Conservation (phyloP, 2,888 invertebrate genomes). For the Tachystola acroxantha region DNA sequence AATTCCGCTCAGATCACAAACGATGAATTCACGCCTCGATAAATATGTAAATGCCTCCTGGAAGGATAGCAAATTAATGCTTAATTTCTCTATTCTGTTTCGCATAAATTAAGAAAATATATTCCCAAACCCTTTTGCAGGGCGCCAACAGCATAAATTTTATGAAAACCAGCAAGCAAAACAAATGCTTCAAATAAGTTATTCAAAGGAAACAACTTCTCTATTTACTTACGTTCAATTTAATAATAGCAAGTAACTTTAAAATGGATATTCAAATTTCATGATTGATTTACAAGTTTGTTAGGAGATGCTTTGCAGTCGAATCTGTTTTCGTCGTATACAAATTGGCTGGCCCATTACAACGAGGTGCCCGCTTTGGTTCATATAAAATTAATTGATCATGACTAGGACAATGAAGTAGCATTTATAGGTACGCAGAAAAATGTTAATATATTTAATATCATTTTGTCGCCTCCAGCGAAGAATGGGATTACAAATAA, state of each 20-base stretch:
- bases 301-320: conserved; percentile 13
- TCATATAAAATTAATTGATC: too few species aligned
- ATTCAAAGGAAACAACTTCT: conserved; percentile 18
- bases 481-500: too few species aligned
- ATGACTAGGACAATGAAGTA: too few species aligned
- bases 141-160: conserved; percentile 37
- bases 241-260: conserved; percentile 32
- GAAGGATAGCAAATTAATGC: conserved; percentile 61
- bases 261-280: conserved; percentile 29
- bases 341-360: conserved; percentile 4
- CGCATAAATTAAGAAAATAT: conserved; percentile 60
- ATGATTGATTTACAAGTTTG: conserved; percentile 32
- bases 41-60: conserved; percentile 61
- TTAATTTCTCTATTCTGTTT: conserved; percentile 61
- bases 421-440: too few species aligned
- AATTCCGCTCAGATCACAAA: conserved; percentile 40
- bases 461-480: too few species aligned
- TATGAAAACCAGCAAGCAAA: conserved; percentile 35
- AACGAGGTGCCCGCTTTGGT: too few species aligned
- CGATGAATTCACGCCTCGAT: conserved; percentile 53
- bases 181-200: conserved; percentile 33
- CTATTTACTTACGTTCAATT: conserved; percentile 32
- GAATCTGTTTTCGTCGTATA: conserved; percentile 20
- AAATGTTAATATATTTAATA: too few species aligned
- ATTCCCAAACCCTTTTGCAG: conserved; percentile 48